Evolutionary conservation across 2,797 vertebrate genomes (phyloP).

Genomic region (Cheracebus regulus): DNA sequence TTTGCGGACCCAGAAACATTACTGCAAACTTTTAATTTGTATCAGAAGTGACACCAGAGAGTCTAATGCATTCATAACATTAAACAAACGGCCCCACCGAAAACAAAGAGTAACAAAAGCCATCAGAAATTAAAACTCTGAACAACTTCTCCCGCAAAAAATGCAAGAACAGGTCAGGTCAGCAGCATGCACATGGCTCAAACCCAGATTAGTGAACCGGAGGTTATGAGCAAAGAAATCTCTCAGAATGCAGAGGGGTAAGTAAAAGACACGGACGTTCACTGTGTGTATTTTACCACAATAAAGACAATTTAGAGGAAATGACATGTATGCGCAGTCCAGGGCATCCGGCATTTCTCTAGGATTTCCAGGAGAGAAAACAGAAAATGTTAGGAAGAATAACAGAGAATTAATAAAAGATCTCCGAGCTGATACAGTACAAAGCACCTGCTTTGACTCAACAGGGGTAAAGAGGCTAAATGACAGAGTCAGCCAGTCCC

Average conservation of each 20-base stretch:
- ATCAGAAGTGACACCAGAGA: no score
- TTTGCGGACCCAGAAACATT: no score
- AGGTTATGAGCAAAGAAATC: neutral
- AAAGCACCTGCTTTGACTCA: neutral
- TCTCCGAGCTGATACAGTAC: neutral
- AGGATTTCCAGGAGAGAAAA: neutral
- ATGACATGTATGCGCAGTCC: rapidly evolving
- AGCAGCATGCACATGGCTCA: neutral
- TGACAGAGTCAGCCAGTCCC: no score
- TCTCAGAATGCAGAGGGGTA: neutral
- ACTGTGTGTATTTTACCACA: neutral
- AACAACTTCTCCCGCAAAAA: no score
- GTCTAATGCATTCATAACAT: neutral
- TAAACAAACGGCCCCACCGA: neutral
- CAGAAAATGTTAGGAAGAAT: neutral
- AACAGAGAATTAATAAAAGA: neutral
- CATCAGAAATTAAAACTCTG: neutral
- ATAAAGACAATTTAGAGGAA: neutral
- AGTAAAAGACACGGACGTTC: neutral
- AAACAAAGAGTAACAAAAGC: neutral
- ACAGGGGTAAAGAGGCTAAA: neutral
- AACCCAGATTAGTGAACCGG: neutral
- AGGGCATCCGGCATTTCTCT: neutral
- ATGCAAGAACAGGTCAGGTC: neutral
- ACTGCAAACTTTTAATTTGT: neutral